These are phyloP conservation scores for Corvus moneduloides DNA, from an alignment of 2,113 vertebrate species.

Conservation along the genomic window DNA sequence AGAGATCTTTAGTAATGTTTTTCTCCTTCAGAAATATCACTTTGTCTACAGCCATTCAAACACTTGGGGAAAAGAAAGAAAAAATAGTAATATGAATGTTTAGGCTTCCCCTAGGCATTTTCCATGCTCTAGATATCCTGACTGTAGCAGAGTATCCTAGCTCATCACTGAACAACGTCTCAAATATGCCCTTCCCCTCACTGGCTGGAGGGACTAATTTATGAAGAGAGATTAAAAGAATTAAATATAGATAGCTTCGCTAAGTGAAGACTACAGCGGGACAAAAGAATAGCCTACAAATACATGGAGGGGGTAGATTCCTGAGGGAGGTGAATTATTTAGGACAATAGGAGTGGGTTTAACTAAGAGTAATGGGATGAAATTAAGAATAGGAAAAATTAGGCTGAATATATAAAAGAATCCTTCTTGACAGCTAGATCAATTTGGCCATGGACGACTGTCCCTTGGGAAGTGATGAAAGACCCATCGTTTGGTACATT, in stretches of 20 bases:
- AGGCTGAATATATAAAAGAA: conserved; percentile 6
- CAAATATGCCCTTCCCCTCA: conserved; percentile 1
- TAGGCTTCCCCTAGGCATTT: conserved; percentile 53
- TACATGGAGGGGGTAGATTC: conserved; percentile 24
- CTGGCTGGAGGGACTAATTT: conserved; percentile 59
- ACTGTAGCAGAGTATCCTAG: background rate
- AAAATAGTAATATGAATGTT: conserved; percentile 12
- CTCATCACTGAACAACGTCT: background rate
- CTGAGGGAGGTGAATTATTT: conserved; percentile 58
- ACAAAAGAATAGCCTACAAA: conserved; percentile 47
- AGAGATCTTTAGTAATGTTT: conserved; percentile 2
- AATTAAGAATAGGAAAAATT: conserved; percentile 47
- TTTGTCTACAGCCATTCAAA: background rate
- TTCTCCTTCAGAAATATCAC: conserved; percentile 30
- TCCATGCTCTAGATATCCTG: conserved; percentile 16
- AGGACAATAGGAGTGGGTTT: conserved; percentile 31
- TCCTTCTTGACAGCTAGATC: conserved; percentile 8
- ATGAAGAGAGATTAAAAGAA: conserved; percentile 59
- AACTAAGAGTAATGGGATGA: conserved; percentile 47
- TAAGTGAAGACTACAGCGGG: conserved; percentile 43
- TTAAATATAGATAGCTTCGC: conserved; percentile 52
- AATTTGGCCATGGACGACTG: background rate
- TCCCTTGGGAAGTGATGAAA: conserved; percentile 28
- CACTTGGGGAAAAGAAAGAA: background rate
- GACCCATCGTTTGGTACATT: background rate